These are phyloP conservation scores for Blera fallax DNA, from an alignment of 2,888 invertebrate genomes.

Conservation along the genomic window DNA sequence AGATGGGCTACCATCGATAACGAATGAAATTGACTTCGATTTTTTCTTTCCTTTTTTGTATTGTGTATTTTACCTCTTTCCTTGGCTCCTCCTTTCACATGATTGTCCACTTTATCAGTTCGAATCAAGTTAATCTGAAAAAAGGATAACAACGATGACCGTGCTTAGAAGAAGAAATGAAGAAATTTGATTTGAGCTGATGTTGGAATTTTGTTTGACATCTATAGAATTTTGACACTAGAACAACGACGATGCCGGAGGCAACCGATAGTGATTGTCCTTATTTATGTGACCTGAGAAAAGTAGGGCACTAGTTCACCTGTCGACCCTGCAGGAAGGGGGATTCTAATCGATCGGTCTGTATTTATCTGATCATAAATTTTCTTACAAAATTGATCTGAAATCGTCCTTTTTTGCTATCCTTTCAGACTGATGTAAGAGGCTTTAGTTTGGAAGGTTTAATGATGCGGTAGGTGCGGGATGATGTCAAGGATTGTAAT, in stretches of 20 bases:
- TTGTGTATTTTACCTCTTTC: constrained; percentile 66
- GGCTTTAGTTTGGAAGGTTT: constrained; percentile 23
- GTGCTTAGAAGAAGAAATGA: constrained; percentile 22
- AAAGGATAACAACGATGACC: constrained; percentile 35
- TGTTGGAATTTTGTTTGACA: constrained; percentile 67
- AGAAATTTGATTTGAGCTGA: constrained; percentile 62
- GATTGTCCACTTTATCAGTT: constrained; percentile 51
- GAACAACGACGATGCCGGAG: constrained; percentile 3
- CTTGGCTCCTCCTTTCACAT: constrained; percentile 34
- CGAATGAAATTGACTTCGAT: constrained; percentile 65
- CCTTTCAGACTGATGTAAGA: constrained; percentile 20
- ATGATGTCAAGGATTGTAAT: constrained; percentile 54
- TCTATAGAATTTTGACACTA: constrained; percentile 65
- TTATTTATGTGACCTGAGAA: constrained; percentile 51
- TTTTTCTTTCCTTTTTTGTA: constrained; percentile 4
- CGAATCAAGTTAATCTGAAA: constrained; percentile 50
- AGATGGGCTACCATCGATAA: constrained; percentile 65
- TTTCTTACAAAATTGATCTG: constrained; percentile 51
- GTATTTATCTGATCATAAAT: constrained; percentile 72
- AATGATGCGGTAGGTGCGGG: constrained; percentile 69
- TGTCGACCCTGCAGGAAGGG: constrained; percentile 41
- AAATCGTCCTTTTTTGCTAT: constrained; percentile 1
- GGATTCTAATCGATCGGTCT: constrained; percentile 59
- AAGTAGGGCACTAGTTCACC: constrained; percentile 57
- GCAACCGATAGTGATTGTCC: constrained; percentile 31